Evolutionary conservation across 1,140 invertebrate species (phyloP), one percentile per base, ranked within the genome.

Genomic region (Leptinotarsa undecemlineata): DNA sequence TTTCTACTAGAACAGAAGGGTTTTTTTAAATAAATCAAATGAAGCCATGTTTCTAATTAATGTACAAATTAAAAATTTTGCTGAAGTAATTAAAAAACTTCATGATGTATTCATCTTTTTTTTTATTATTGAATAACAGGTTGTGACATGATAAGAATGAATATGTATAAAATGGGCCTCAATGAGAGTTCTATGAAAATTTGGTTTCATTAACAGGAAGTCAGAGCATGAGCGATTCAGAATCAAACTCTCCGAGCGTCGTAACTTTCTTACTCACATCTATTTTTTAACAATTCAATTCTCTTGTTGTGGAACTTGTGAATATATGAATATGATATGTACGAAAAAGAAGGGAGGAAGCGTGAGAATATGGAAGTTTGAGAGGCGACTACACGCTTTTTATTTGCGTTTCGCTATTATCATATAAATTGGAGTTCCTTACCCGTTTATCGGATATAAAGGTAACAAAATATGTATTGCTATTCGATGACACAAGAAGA

Each of bases 401-500:
- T 68, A 42, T 33, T 68, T n/a, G 23, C 15, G n/a, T 47, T 68
- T n/a, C 8, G 66, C 26, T 68, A 68, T 68, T 68, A 68, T 68
- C 66, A 68, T 68, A 68, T 68, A 68, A 68, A 68, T 68, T 68
- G 66, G 33, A 68, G 33, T 68, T n/a, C 33, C 33, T 19, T 57
- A 57, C 51, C 17, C 51, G 51, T 57, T 57, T 47, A 47, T 42
- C n/a, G n/a, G 15, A 26, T 19, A 42, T 42, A n/a, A 68, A 68
- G 66, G 66, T 68, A 42, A 68, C 66, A 42, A 47, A 47, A 68
- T 17, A 6, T 47, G 42, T 47, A 26, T 68, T 19, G 23, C 42
- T 68, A 68, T 33, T 42, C 6, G 66, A 68, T 47, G 42, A 68
- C 19, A 68, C n/a, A 5, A 66, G 14, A 66, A 66, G 63, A 42